phyloP scores from a whole-genome alignment of 2,797 vertebrate species.

The Micromesistius poutassou region DNA sequence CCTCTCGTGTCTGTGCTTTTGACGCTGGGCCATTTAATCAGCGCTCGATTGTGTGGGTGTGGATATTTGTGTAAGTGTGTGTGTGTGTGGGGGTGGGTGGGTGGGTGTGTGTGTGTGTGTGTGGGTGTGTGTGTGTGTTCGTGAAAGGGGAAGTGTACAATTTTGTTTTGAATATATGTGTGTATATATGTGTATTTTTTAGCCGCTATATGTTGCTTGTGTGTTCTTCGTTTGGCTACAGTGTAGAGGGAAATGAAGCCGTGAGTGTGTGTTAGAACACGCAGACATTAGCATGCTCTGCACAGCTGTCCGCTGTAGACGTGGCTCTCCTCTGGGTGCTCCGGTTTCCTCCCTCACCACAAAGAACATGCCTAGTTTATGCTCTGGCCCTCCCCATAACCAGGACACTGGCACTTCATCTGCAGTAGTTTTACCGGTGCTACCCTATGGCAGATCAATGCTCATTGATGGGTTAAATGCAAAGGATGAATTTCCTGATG shows the following conservation, averaged over 20 bases:
- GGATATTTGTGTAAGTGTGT: slow-evolving; percentile 13
- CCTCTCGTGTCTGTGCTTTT: slow-evolving; percentile 35
- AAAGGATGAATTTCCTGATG: no score
- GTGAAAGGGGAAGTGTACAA: not conserved
- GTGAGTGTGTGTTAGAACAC: not conserved
- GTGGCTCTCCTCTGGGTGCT: no score
- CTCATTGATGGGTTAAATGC: no score
- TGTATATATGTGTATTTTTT: not conserved
- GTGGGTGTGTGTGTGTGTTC: no score
- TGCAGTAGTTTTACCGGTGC: no score
- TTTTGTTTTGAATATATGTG: not conserved
- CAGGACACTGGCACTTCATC: no score
- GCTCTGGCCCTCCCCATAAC: no score
- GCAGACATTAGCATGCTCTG: not conserved
- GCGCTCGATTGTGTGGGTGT: slow-evolving; percentile 19
- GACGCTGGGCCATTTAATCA: slow-evolving; percentile 8
- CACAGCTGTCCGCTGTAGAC: not conserved
- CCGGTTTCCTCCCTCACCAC: no score
- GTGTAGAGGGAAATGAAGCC: not conserved
- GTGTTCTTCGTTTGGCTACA: no score
- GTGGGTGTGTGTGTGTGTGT: not conserved
- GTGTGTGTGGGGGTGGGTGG: not conserved
- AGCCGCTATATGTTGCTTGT: not conserved
- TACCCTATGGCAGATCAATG: no score
- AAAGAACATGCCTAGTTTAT: no score